Base-by-base conservation (phyloP, 2,113 vertebrate genomes). In the Donacobius atricapilla region DNA sequence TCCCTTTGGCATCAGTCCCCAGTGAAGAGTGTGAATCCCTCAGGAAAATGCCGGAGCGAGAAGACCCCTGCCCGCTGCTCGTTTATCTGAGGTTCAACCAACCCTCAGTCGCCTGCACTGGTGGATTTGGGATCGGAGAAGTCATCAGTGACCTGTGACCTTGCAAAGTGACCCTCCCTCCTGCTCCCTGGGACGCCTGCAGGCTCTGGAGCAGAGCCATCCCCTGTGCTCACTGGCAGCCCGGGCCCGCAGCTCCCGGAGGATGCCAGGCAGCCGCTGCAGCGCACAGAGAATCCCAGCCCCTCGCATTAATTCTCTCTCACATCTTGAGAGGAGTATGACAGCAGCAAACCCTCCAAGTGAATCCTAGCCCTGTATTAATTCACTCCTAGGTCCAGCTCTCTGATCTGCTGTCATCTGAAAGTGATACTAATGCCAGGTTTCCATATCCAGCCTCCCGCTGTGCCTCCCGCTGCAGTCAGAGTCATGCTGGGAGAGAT, bases 401-500 rank as follows among this genome's bases (percentile, higher is more conserved):
- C 87, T 94, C 89, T 95, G 92, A 97, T 94, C 94, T 91, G 78
- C 83, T 93, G 94, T 95, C 89, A 90, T 90, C 80, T 86, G 80
- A 87, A 95, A 94, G 94, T 90, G 95, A 94, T 94, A 92, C 84
- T 96, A 94, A 96, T 96, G 96, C 96, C 94, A 96, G 92, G 92
- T 95, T 97, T 94, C 95, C 96, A 96, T 94, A 96, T 60, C 92
- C 81, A 79, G 92, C 73, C 3, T 77, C 93, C 90, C 3, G 83
- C 95, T 92, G 96, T 25, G 96, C 92, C 93, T 87, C 95, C 94
- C 19, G 37, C 96, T 92, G 90, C 92, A 89, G 83, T 73, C 92
- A 40, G 94, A 92, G 77, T 96, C 96, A 35, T 56, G 93, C 95
- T 94, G 94, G 84, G 93, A 97, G 91, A 94, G 92, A 97, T 95